Conservation (phyloP, 2,113 vertebrate species). For the Pholis gunnellus region DNA sequence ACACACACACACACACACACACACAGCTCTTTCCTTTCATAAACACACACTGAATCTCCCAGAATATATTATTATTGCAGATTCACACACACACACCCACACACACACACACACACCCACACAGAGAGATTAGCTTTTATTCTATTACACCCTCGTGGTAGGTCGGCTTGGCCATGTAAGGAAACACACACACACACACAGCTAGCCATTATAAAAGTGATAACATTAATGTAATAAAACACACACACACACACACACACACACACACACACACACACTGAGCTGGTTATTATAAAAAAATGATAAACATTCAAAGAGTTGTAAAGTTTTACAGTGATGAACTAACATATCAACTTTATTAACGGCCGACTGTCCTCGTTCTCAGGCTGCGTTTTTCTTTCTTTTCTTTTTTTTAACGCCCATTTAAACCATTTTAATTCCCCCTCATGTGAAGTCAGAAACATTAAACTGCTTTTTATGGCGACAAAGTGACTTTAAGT, state of each 20-base stretch:
- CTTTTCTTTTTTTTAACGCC: conserved; percentile 25
- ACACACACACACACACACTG: conserved; percentile 46
- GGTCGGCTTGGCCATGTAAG: conserved; percentile 52
- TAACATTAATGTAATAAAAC: conserved; percentile 69
- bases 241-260: conserved; percentile 43
- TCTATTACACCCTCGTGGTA: conserved; percentile 61
- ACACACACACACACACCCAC: conserved; percentile 20
- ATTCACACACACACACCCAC: conserved; percentile 57
- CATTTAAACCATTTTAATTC: conserved; percentile 64
- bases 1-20: conserved; percentile 53
- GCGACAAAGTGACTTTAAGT: conserved; percentile 64
- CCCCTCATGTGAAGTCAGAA: conserved; percentile 49
- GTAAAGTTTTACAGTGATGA: conserved; percentile 79
- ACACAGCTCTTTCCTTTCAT: conserved; percentile 61
- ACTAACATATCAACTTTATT: conserved; percentile 74
- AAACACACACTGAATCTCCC: conserved; percentile 66
- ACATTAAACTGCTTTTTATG: conserved; percentile 63
- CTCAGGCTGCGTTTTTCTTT: conserved; percentile 34
- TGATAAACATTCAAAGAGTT: conserved; percentile 76
- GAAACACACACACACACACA: conserved; percentile 46
- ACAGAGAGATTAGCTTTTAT: conserved; percentile 56
- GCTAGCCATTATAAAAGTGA: conserved; percentile 60
- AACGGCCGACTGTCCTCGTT: conserved; percentile 51
- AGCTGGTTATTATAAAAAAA: conserved; percentile 74
- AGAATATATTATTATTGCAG: conserved; percentile 77